Conservation (phyloP, 2,113 vertebrate genomes). For the Alectura lathami region DNA sequence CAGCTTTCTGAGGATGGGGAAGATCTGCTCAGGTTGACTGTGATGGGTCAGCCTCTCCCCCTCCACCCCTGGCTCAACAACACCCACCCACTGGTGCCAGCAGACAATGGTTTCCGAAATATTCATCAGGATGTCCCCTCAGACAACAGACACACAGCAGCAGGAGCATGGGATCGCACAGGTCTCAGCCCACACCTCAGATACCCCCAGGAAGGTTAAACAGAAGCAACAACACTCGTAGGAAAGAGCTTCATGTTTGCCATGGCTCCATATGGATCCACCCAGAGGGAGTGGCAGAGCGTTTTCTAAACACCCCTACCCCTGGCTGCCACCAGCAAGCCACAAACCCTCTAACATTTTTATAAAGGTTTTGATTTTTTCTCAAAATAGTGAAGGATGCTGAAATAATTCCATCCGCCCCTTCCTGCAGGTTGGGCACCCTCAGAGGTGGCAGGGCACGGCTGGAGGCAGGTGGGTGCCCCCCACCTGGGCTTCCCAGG, state of each 20-base stretch:
- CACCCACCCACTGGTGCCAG: background rate
- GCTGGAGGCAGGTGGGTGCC: background rate
- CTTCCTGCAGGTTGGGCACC: accelerated
- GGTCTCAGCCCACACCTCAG: background rate
- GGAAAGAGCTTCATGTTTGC: background rate
- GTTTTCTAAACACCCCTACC: background rate
- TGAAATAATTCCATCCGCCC: background rate
- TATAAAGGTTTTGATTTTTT: background rate
- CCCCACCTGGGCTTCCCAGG: background rate
- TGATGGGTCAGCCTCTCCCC: background rate
- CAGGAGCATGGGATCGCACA: too few species aligned
- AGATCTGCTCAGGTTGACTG: background rate
- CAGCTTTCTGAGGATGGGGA: background rate
- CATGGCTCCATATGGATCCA: accelerated
- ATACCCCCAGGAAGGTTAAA: background rate
- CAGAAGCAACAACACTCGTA: accelerated
- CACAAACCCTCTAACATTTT: background rate
- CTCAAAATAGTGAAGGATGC: background rate
- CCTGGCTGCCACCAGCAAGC: background rate
- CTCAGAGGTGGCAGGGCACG: background rate
- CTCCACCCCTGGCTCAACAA: background rate
- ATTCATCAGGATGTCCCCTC: background rate
- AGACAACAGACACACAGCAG: background rate
- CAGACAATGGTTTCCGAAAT: too few species aligned
- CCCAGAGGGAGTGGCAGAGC: background rate